Percentiles rank a stretch among this genome's conserved stretches.
Evolutionary conservation across 1,140 invertebrate species (phyloP).

Genomic region (Drosophila athabasca): DNA sequence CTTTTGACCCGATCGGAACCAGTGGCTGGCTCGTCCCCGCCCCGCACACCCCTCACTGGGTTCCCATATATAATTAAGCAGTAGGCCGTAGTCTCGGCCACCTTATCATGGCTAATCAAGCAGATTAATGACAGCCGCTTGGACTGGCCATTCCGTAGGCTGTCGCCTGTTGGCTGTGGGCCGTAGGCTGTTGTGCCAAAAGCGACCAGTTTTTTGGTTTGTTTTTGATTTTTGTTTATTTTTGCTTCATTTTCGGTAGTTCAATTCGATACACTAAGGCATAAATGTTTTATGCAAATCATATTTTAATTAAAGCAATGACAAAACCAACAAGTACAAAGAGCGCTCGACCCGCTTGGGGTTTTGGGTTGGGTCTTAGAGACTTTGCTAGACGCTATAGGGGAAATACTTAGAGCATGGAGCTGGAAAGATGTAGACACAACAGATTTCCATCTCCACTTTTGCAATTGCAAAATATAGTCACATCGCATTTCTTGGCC

Average conservation of each 20-base stretch:
- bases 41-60: not conserved
- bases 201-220: constrained; percentile 8
- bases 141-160: constrained; percentile 36
- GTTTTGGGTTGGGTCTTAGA: not conserved
- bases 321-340: constrained; percentile 55
- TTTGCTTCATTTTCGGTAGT: constrained; percentile 41
- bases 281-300: constrained; percentile 74
- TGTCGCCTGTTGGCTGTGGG: too few relatives aligned
- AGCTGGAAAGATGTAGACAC: too few relatives aligned
- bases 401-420: not conserved
- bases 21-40: not conserved
- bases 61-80: constrained; percentile 27
- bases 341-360: not conserved
- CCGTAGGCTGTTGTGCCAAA: constrained; percentile 14
- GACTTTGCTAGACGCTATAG: constrained; percentile 19
- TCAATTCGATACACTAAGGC: constrained; percentile 68
- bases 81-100: constrained; percentile 29
- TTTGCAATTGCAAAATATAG: too few relatives aligned
- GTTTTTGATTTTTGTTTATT: constrained; percentile 39
- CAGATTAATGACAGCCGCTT: constrained; percentile 61
- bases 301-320: constrained; percentile 69
- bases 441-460: too few relatives aligned
- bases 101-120: constrained; percentile 65
- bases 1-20: constrained; percentile 62
- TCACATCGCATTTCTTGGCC: too few relatives aligned